Percentiles rank a stretch among this genome's conserved stretches.
Conservation (phyloP, 1,140 invertebrate genomes). For the Bombus consobrinus region DNA sequence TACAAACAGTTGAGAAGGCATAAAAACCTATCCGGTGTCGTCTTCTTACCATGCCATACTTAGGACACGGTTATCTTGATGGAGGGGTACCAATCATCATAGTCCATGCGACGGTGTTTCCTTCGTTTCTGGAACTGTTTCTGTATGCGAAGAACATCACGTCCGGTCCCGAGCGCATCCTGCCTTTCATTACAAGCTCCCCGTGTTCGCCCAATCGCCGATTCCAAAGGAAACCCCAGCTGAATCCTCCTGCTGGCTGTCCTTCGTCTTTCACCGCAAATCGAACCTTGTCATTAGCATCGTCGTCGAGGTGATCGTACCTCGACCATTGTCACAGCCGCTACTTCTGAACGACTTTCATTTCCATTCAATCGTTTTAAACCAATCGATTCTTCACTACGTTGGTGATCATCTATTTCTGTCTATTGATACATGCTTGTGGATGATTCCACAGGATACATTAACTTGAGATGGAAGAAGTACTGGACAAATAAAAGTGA, state of each 20-base stretch:
- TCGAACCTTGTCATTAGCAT: slow-evolving; percentile 31
- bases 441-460: too few species aligned
- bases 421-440: background rate
- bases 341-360: slow-evolving; percentile 30
- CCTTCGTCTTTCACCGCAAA: slow-evolving; percentile 35
- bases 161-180: slow-evolving; percentile 74
- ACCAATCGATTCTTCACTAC: background rate
- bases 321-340: slow-evolving; percentile 1
- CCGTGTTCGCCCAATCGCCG: slow-evolving; percentile 20
- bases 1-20: background rate
- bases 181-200: slow-evolving; percentile 60
- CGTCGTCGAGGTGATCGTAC: slow-evolving; percentile 17
- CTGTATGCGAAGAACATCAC: slow-evolving; percentile 72
- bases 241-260: slow-evolving; percentile 26
- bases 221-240: slow-evolving; percentile 56
- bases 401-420: background rate
- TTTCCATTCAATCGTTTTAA: slow-evolving; percentile 39
- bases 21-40: slow-evolving; percentile 30
- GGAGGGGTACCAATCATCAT: slow-evolving; percentile 38
- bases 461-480: too few species aligned
- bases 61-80: slow-evolving; percentile 54
- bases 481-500: background rate
- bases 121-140: slow-evolving; percentile 79
- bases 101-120: slow-evolving; percentile 67
- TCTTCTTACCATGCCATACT: slow-evolving; percentile 37